Base-by-base conservation (phyloP, 2,113 vertebrate species). In the Australoheros scitulus region DNA sequence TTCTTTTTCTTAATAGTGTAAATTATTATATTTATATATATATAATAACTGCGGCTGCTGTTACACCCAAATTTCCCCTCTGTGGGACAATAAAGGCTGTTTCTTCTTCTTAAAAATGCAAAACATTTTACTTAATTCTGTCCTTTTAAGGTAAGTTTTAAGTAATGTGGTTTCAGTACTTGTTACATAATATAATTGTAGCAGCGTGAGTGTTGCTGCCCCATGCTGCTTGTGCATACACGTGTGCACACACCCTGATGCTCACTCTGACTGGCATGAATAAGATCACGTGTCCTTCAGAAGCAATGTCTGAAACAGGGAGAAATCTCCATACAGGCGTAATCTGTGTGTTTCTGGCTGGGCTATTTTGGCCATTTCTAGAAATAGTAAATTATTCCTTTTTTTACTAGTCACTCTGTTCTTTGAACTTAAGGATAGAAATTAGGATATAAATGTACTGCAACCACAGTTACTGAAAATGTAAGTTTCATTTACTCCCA, bases 141-240 rank as follows among this genome's bases (percentile, higher is more conserved):
- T 70, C 47, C 64, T 68, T 68, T 70, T 70, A 70, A 50, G 7
- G 64, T 70, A 10, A 7, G 15, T 50, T 70, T 70, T 70, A 29
- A 68, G 22, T 24, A 29, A 50, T 70, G 15, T 26, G 64, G 24
- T 20, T 15, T 50, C 47, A 70, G 41, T 50, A 70, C 64, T 70
- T 50, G 64, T 70, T 70, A 70, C 64, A 29, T 70, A 50, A 70
- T 29, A 47, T 26, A 68, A 18, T 26, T 11, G 38, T 50, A 50
- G 24, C 41, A 50, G 38, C 43, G 41, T 5, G 43, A 68, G 64
- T 68, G 22, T 22, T 68, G 41, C 64, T 68, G 0, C 3, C 3
- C 26, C 22, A 68, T 18, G 41, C 41, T 68, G n/a, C 64, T 10
- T 68, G 64, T 24, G 24, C 14, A 24, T 26, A 65, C 63, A 26